Evolutionary conservation across 1,140 invertebrate species (phyloP), one percentile per base, ranked within the genome.

Genomic region (Gerris buenoi): DNA sequence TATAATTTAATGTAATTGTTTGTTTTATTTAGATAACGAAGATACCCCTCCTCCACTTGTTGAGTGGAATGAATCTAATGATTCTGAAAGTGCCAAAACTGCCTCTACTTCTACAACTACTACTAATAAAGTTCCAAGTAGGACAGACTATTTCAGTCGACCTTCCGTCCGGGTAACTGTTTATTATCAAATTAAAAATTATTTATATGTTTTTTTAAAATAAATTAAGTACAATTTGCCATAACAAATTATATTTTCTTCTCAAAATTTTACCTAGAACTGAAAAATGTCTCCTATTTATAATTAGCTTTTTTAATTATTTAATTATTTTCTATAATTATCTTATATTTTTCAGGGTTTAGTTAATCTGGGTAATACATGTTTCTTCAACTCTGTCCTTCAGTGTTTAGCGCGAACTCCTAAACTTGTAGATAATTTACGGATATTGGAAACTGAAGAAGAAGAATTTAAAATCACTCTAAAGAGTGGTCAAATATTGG

Each of bases 321-420:
- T n/a, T n/a, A n/a, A n/a, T n/a, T n/a, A n/a, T n/a, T n/a, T n/a
- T n/a, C n/a, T n/a, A n/a, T n/a, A n/a, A n/a, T n/a, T n/a, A 13
- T 27, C 27, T 28, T 58, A 67, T 67, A 70, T 66, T 65, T 78
- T 76, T 60, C 68, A 84, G 79, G 91, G 91, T 15, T 77, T 94
- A 63, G 77, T 78, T 46, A 97, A 97, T 82, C 80, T 97, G 76
- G 94, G 95, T 66, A 96, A 97, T 75, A 97, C 94, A 1, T 97
- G 95, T 77, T 98, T 95, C 80, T 95, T 96, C 73, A 97, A 97
- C 81, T 90, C 93, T 57, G 91, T 97, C 2, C 84, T 97, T 80
- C 95, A 98, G 76, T 90, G 88, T 76, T 79, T 97, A 67, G 88
- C 86, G 23, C 91, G 93, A 76, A 95, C 92, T 18, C 88, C 89